Base-by-base conservation (phyloP, 2,797 vertebrate species). In the Neosilurus hyrtlii region DNA sequence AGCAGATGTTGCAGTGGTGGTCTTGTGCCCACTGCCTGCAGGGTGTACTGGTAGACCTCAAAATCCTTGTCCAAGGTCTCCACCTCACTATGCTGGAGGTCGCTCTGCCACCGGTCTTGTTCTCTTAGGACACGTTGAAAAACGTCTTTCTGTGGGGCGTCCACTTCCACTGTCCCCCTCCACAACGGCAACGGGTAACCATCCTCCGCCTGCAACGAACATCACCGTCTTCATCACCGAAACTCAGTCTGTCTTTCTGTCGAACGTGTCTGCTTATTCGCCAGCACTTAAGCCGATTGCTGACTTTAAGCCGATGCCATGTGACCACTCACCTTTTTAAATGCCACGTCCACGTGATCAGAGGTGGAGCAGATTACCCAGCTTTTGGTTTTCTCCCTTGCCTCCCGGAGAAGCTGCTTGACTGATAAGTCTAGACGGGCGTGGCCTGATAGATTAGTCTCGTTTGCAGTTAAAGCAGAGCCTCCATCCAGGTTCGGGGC, bases 61-160 rank as follows among this genome's bases (percentile, higher is more conserved):
- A 90, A 24, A 83, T 95, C 89, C 83, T 91, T 83, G 85, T 93
- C 92, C 84, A 95, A 78, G 2, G 90, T 89, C 71, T 93, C 92
- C 73, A 96, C 62, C 80, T 90, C 81, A 0, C 90, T 89, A 49
- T 90, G 92, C 56, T 80, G 88, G 67, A 95, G 89, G 59, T 79
- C 84, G 26, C 72, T 82, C 54, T 95, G 92, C 95, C 95, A 96
- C 30, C 91, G 88, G 67, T 86, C 71, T 37, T 90, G 94, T 76
- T 95, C 93, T 85, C 89, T 90, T 81, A 94, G 87, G 82, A 96
- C 89, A 9, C 91, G 91, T 0, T 93, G 92, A 2, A 96, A 89
- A 77, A 95, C 89, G 59, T 93, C 91, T 79, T 89, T 84, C 67
- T 92, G 92, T 0, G 91, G 81, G 5, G 90, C 92, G 4, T 95